phyloP scores from a whole-genome alignment of 2,888 invertebrate species.

The Lottia gigantea region DNA sequence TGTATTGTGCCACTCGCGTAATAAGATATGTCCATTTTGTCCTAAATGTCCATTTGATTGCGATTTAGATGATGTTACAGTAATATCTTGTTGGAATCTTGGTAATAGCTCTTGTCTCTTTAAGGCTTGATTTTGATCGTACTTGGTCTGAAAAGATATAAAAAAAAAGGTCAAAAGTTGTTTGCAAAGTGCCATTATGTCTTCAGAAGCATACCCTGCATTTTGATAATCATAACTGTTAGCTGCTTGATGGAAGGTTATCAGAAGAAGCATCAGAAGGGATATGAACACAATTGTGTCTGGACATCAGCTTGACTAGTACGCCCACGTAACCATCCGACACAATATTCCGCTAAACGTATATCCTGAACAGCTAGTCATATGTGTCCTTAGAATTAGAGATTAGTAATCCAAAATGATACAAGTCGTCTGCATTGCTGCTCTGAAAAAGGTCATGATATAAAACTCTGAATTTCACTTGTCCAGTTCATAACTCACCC shows the following conservation, averaged over 20 bases:
- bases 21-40: conserved; percentile 30
- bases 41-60: conserved; percentile 28
- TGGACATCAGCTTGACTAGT: too few relatives aligned
- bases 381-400: too few relatives aligned
- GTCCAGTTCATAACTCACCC: not conserved
- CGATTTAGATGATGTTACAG: conserved; percentile 30
- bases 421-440: not conserved
- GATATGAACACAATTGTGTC: too few relatives aligned
- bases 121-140: conserved; percentile 74
- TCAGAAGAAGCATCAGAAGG: too few relatives aligned
- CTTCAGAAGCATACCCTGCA: too few relatives aligned
- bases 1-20: conserved; percentile 29
- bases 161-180: not conserved
- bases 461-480: not conserved
- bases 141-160: conserved; percentile 75
- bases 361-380: too few relatives aligned
- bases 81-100: conserved; percentile 57
- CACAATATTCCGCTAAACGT: too few relatives aligned
- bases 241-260: too few relatives aligned
- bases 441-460: not conserved
- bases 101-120: conserved; percentile 73
- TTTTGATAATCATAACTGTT: too few relatives aligned
- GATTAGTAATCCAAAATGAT: too few relatives aligned
- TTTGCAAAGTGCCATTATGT: too few relatives aligned
- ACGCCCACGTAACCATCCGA: too few relatives aligned